Percentiles rank a stretch among this genome's conserved stretches.
phyloP scores from a whole-genome alignment of 2,113 vertebrate species.

The Heptranchias perlo region DNA sequence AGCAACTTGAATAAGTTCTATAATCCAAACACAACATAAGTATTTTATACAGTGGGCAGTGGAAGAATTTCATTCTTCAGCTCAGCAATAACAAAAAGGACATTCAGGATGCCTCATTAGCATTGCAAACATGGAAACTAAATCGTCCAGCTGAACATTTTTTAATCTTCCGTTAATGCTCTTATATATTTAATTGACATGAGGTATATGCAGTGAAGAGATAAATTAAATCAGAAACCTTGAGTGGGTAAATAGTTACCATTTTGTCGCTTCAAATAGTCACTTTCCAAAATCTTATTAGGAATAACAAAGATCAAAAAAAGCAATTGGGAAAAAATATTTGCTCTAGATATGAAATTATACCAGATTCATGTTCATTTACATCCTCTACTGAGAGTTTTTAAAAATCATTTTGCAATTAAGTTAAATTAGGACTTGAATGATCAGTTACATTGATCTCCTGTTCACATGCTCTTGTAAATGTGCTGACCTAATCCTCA shows the following conservation, averaged over 20 bases:
- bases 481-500: not conserved
- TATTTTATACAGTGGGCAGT: not conserved
- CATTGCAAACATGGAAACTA: not conserved
- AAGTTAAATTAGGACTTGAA: not conserved
- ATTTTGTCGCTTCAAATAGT: not conserved
- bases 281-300: not conserved
- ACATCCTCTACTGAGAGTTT: not conserved
- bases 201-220: not conserved
- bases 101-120: not conserved
- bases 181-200: not conserved
- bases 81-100: not conserved
- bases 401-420: constrained; percentile 23
- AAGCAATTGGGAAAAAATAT: not conserved
- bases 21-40: not conserved
- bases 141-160: not conserved
- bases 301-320: not conserved
- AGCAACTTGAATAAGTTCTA: not conserved
- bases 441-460: not conserved
- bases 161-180: not conserved
- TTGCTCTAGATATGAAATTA: not conserved
- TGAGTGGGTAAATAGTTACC: not conserved
- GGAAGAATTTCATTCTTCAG: not conserved
- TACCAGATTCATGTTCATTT: not conserved
- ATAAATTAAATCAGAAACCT: not conserved
- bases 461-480: not conserved